A percentile compares a stretch with the other conserved stretches of the same genome.
Conservation (phyloP, 2,113 vertebrate species). For the Grammomys dolichurus region DNA sequence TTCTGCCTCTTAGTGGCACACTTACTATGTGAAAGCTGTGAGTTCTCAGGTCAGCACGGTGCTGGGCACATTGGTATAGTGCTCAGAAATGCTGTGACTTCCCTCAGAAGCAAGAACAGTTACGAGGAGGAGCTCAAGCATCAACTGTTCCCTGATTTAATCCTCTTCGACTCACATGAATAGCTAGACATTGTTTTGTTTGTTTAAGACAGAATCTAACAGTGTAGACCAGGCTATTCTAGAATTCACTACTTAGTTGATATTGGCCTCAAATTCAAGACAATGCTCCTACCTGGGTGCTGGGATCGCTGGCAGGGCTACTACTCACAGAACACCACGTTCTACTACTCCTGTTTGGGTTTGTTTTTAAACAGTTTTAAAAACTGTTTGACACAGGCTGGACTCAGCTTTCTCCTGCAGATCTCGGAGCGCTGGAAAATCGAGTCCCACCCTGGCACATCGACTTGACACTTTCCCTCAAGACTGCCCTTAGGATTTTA, state of each 20-base stretch:
- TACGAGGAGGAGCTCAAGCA: neutral
- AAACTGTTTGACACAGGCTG: neutral
- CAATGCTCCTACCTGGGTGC: neutral
- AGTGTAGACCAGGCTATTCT: neutral
- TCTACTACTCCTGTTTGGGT: too few relatives aligned
- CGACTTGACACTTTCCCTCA: neutral
- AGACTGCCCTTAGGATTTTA: neutral
- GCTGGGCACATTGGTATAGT: neutral
- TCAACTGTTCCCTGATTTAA: constrained; percentile 3
- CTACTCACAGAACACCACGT: too few relatives aligned
- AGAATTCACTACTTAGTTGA: neutral
- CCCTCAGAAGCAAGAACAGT: constrained; percentile 26
- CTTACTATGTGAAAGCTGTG: constrained; percentile 23
- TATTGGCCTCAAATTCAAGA: neutral
- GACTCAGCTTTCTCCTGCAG: neutral
- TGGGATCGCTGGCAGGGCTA: too few relatives aligned
- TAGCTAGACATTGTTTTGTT: neutral
- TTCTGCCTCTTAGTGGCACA: neutral
- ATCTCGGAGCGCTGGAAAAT: neutral
- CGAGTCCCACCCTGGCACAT: too few relatives aligned
- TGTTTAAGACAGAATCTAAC: neutral
- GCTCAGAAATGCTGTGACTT: neutral
- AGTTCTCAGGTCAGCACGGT: neutral
- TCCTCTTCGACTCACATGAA: neutral
- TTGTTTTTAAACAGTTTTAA: neutral